Evolutionary conservation across 2,113 vertebrate species (phyloP).

Genomic region (Larimichthys crocea): DNA sequence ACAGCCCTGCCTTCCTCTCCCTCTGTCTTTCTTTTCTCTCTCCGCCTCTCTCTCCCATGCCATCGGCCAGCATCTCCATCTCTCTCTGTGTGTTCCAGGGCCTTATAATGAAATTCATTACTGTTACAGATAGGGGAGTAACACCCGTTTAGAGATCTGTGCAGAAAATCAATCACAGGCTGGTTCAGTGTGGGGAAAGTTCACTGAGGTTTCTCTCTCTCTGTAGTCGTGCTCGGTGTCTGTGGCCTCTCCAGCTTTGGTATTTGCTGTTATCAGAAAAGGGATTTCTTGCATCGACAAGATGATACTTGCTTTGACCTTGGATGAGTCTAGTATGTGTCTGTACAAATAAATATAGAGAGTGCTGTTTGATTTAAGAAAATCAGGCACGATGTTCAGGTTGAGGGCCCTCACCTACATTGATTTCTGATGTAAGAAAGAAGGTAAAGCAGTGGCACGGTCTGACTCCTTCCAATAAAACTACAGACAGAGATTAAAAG

Average conservation of each 20-base stretch:
- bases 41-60: slow-evolving; percentile 16
- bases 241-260: slow-evolving; percentile 50
- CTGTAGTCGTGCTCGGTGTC: slow-evolving; percentile 26
- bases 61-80: slow-evolving; percentile 48
- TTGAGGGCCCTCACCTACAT: slow-evolving; percentile 34
- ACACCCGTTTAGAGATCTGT: slow-evolving; percentile 75
- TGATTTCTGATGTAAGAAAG: slow-evolving; percentile 53
- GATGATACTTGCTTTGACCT: slow-evolving; percentile 63
- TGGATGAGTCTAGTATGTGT: slow-evolving; percentile 30
- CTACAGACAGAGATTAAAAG: slow-evolving; percentile 9
- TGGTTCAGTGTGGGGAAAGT: slow-evolving; percentile 58
- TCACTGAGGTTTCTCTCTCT: slow-evolving; percentile 56
- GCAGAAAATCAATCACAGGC: slow-evolving; percentile 75
- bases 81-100: slow-evolving; percentile 52
- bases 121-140: slow-evolving; percentile 74
- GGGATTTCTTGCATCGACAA: slow-evolving; percentile 55
- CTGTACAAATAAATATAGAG: slow-evolving; percentile 45
- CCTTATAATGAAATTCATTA: slow-evolving; percentile 80
- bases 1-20: slow-evolving; percentile 50
- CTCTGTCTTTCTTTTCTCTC: slow-evolving; percentile 34
- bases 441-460: neutral
- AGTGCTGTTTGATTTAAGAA: slow-evolving; percentile 48
- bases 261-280: slow-evolving; percentile 53
- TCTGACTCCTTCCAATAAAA: slow-evolving; percentile 34
- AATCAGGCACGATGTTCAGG: slow-evolving; percentile 24